Conservation (phyloP, 2,113 vertebrate genomes). For the Sisor rabdophorus region DNA sequence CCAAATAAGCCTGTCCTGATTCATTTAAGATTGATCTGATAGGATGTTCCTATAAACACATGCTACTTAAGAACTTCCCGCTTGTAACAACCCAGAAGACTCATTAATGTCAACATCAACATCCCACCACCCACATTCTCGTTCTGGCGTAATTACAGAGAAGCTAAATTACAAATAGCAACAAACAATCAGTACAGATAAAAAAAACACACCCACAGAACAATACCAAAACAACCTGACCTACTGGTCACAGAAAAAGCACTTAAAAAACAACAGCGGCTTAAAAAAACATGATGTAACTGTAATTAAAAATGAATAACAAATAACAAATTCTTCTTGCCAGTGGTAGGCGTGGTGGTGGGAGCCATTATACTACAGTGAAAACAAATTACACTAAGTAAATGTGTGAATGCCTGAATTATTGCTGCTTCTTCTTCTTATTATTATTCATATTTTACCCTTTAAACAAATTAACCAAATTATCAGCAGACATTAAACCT, state of each 20-base stretch:
- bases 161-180: not conserved
- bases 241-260: not conserved
- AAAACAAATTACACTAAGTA: too few species aligned
- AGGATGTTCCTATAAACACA: conserved; percentile 41
- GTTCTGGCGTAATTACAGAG: not conserved
- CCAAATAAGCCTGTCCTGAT: conserved; percentile 35
- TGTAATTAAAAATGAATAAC: not conserved
- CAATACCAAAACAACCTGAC: conserved; percentile 4
- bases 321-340: too few species aligned
- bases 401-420: too few species aligned
- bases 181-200: not conserved
- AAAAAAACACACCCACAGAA: conserved; percentile 9
- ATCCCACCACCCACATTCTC: conserved; percentile 18
- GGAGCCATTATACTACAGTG: too few species aligned
- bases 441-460: too few species aligned
- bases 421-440: too few species aligned
- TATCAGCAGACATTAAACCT: too few species aligned
- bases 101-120: not conserved
- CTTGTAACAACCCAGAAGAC: conserved; percentile 14
- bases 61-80: conserved; percentile 42
- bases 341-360: too few species aligned
- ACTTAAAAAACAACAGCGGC: not conserved
- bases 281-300: not conserved
- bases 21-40: conserved; percentile 49
- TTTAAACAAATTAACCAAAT: too few species aligned